Conservation (phyloP, 2,797 vertebrate species). For the Myotis daubentonii region DNA sequence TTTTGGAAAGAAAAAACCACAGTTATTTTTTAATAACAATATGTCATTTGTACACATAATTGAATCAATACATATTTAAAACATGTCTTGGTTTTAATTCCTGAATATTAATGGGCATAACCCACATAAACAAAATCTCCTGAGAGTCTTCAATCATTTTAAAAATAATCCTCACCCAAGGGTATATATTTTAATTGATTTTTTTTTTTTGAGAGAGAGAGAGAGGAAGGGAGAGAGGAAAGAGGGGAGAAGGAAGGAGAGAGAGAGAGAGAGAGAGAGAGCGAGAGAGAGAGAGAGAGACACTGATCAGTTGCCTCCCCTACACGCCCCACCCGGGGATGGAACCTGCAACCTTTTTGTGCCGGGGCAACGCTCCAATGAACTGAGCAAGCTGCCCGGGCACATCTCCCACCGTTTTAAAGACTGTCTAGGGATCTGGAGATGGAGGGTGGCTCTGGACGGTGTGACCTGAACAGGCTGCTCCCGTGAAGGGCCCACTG, state of each 20-base stretch:
- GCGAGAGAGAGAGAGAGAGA: no score
- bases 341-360: not conserved
- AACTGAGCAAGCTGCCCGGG: not conserved
- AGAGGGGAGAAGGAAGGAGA: no score
- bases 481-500: accelerated
- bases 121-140: not conserved
- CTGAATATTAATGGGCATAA: not conserved
- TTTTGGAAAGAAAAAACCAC: not conserved
- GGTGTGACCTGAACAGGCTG: accelerated
- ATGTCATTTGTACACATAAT: not conserved
- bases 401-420: not conserved
- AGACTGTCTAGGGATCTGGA: not conserved
- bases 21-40: not conserved
- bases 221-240: no score
- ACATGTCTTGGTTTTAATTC: not conserved
- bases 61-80: not conserved
- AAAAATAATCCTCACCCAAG: not conserved
- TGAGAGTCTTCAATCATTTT: not conserved
- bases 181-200: not conserved
- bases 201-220: not conserved
- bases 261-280: not conserved
- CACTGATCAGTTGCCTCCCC: not conserved
- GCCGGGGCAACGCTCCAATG: not conserved
- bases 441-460: no score
- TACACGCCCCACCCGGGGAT: no score